phyloP scores from a whole-genome alignment of 2,113 vertebrate genomes.

The Ovis canadensis region DNA sequence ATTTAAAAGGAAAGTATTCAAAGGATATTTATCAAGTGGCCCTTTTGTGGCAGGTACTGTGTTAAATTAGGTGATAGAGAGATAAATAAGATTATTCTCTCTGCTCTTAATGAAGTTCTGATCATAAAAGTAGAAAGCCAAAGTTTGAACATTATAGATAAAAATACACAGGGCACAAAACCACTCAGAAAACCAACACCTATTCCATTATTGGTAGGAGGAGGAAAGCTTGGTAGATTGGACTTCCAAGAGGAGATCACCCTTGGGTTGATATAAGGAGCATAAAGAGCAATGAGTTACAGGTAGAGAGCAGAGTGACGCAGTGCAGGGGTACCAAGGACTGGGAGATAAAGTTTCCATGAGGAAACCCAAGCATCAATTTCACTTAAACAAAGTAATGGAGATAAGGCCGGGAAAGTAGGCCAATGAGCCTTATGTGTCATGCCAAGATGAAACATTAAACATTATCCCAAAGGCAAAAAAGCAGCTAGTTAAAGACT shows the following conservation, averaged over 20 bases:
- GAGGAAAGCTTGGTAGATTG: neutral
- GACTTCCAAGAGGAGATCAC: neutral
- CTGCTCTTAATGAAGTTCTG: neutral
- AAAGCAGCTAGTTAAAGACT: neutral
- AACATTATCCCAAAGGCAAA: neutral
- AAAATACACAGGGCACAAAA: neutral
- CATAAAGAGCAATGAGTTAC: neutral
- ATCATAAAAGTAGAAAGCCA: neutral
- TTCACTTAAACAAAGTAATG: constrained; percentile 28
- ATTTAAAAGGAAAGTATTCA: neutral
- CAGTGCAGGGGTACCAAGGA: neutral
- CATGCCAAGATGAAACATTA: neutral
- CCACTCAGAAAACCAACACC: neutral
- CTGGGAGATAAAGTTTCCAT: neutral
- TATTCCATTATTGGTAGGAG: neutral
- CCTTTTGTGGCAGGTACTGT: neutral
- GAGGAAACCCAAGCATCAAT: neutral
- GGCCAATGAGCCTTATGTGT: neutral
- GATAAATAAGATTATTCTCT: neutral
- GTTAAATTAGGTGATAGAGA: neutral
- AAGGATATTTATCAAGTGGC: neutral
- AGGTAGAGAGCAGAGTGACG: neutral
- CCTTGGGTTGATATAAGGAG: neutral
- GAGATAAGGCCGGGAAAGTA: neutral
- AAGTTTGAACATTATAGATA: neutral